These are phyloP conservation scores for Drosophila sproati DNA, from an alignment of 1,140 invertebrate species.

Conservation along the genomic window DNA sequence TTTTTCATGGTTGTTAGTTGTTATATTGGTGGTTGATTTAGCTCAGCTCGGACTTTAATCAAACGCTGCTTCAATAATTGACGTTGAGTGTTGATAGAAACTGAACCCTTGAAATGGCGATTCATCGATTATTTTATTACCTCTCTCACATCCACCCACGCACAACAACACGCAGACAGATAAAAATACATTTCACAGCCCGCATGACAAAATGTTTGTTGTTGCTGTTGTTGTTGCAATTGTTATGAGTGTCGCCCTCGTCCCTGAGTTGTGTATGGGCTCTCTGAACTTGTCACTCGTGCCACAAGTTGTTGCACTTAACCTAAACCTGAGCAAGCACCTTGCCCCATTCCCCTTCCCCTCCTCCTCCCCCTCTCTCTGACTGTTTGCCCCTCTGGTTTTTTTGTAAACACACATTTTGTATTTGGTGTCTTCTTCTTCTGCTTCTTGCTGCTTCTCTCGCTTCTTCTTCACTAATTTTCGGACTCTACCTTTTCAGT, in stretches of 20 bases:
- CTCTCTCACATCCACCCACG: constrained; percentile 43
- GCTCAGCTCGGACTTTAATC: constrained; percentile 32
- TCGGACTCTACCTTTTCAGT: constrained; percentile 61
- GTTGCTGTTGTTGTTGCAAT: constrained; percentile 4
- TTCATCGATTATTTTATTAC: constrained; percentile 72
- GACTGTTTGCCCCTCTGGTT: constrained; percentile 1
- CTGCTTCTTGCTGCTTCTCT: constrained; percentile 16
- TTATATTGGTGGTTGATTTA: constrained; percentile 46
- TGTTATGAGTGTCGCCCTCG: constrained; percentile 38
- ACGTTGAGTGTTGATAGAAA: constrained; percentile 37
- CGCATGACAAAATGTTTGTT: constrained; percentile 8
- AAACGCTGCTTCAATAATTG: constrained; percentile 44
- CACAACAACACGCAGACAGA: constrained; percentile 17
- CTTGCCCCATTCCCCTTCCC: no score
- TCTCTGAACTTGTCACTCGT: constrained; percentile 65
- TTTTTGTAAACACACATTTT: constrained; percentile 6
- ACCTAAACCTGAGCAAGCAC: constrained; percentile 1
- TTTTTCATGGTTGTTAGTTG: constrained; percentile 9
- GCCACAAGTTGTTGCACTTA: constrained; percentile 70
- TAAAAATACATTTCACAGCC: constrained; percentile 28
- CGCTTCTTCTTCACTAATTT: constrained; percentile 63
- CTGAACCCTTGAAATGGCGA: constrained; percentile 14
- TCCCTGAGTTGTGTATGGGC: background rate
- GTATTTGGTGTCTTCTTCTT: constrained; percentile 11
- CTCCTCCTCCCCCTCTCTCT: background rate